Evolutionary conservation across 2,888 invertebrate genomes (phyloP).

Genomic region (Lamellibrachia columna): DNA sequence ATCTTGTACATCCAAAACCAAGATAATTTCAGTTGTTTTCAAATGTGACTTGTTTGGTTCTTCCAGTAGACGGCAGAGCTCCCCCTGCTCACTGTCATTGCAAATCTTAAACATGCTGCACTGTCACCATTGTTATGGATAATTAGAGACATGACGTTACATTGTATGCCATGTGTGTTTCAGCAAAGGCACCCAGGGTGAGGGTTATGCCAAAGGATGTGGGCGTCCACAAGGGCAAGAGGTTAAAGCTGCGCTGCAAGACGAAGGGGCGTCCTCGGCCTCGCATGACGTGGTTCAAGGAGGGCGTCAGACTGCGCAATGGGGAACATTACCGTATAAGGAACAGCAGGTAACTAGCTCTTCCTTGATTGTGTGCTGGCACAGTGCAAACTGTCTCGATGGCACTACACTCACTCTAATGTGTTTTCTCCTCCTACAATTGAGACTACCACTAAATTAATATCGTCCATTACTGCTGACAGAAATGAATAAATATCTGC

Average conservation of each 20-base stretch:
- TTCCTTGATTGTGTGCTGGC: background rate
- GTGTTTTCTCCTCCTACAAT: background rate
- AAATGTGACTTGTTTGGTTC: too few relatives aligned
- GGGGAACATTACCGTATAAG: conserved; percentile 16
- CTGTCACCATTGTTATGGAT: background rate
- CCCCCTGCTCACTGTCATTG: background rate
- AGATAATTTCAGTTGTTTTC: too few relatives aligned
- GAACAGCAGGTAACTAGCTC: background rate
- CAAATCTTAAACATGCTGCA: background rate
- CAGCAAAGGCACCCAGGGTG: background rate
- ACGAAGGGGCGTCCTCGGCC: background rate
- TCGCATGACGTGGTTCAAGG: conserved; percentile 3
- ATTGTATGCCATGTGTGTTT: background rate
- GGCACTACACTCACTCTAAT: background rate
- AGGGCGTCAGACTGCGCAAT: conserved; percentile 12
- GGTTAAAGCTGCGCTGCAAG: background rate
- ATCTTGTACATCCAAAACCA: too few relatives aligned
- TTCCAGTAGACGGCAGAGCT: too few relatives aligned
- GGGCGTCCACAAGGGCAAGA: background rate
- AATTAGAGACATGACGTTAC: background rate
- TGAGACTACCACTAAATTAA: background rate
- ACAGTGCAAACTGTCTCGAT: background rate
- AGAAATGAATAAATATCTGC: background rate
- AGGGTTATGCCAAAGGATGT: background rate
- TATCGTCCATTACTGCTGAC: conserved; percentile 4